Evolutionary conservation across 1,140 invertebrate species (phyloP).

Genomic region (Aporrectodea caliginosa): DNA sequence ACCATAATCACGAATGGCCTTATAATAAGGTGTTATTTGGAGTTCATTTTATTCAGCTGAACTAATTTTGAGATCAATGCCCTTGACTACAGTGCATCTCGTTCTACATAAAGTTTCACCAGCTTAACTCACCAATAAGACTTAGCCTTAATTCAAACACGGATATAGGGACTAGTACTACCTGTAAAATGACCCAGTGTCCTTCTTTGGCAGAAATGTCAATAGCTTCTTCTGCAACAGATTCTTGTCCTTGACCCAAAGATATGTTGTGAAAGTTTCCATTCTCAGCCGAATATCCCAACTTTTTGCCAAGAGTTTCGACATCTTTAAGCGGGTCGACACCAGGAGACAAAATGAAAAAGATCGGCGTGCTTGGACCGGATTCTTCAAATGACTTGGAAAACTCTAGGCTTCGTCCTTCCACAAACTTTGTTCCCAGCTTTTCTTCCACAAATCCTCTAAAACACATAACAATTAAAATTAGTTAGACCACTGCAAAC

Average conservation of each 20-base stretch:
- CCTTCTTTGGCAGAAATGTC: slow-evolving; percentile 78
- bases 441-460: slow-evolving; percentile 92
- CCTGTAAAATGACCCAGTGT: slow-evolving; percentile 91
- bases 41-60: too few species aligned
- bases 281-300: slow-evolving; percentile 75
- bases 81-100: too few species aligned
- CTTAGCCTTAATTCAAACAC: too few species aligned
- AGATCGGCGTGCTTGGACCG: slow-evolving; percentile 84
- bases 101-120: too few species aligned
- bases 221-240: slow-evolving; percentile 87
- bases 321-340: slow-evolving; percentile 95
- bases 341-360: slow-evolving; percentile 92
- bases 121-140: too few species aligned
- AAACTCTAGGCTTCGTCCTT: slow-evolving; percentile 82
- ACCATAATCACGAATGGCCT: too few species aligned
- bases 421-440: slow-evolving; percentile 82
- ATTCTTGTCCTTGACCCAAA: slow-evolving; percentile 91
- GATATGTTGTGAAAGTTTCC: slow-evolving; percentile 94
- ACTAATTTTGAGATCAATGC: too few species aligned
- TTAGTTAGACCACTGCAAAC: slow-evolving; percentile 20
- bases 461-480: slow-evolving; percentile 37
- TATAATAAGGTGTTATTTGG: too few species aligned
- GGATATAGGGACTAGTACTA: too few species aligned
- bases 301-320: slow-evolving; percentile 76
- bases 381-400: slow-evolving; percentile 92